Base-by-base conservation (phyloP, 2,888 invertebrate species). In the Cynaeus angustus region DNA sequence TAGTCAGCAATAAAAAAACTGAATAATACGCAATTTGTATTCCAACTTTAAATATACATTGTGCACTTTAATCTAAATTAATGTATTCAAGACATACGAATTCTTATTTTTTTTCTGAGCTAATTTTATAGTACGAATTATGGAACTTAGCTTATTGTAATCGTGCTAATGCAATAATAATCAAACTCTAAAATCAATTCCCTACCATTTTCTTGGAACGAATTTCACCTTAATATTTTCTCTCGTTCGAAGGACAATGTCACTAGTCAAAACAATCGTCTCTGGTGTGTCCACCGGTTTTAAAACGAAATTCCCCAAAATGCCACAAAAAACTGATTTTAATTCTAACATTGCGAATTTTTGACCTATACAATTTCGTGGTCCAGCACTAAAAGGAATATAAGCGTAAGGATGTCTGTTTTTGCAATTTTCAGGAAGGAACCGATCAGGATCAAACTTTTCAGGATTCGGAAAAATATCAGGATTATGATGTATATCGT, bases 341-440 rank as follows among this genome's bases (percentile, higher is more conserved):
- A 91, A 87, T 80, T 92, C 92, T 41, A 90, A 79, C 82, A 90
- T 88, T 0, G 91, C 91, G 77, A 90, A 92, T 73, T 88, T 88
- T 82, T 91, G 89, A n/a, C 92, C 91, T 74, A 91, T 91, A 75
- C 91, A 91, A 80, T 91, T 91, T 13, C 91, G 86, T 0, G 89
- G 88, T 0, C 91, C 91, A 0, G 90, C 91, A 77, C 91, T 91
- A 72, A 91, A 91, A 0, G 91, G 91, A 62, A 91, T 86, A 77
- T 88, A 91, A 0, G 89, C 86, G 72, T 87, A 91, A 0, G 90
- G 89, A 83, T 91, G 90, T 37, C 90, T 84, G 12, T 83, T 81
- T 0, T 77, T 67, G 4, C 83, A 79, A 73, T 88, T 87, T 76
- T 92, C 89, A 0, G 89, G 88, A 46, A 90, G 79, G 82, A 93